Conservation (phyloP, 2,888 invertebrate genomes). For the Erebia aethiops region DNA sequence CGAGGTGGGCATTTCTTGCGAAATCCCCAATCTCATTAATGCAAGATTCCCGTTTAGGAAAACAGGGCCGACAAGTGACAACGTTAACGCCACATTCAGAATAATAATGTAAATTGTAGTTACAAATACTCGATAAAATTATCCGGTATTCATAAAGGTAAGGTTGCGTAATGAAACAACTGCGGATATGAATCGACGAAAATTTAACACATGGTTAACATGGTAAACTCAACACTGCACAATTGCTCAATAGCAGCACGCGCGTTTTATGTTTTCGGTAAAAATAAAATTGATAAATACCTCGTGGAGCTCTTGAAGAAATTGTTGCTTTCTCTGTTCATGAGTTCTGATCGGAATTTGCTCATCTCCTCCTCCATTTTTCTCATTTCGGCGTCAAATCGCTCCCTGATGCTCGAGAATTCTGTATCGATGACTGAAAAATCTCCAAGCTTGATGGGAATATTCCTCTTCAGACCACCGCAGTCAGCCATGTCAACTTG, state of each 20-base stretch:
- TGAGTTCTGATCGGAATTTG: slow-evolving; percentile 95
- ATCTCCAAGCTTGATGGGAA: slow-evolving; percentile 96
- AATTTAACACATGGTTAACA: slow-evolving; percentile 31
- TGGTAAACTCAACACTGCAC: neutral
- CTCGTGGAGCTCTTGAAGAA: slow-evolving; percentile 95
- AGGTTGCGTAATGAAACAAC: slow-evolving; percentile 41
- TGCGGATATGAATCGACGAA: slow-evolving; percentile 32
- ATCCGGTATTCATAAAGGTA: slow-evolving; percentile 30
- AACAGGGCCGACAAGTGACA: slow-evolving; percentile 63
- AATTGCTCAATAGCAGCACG: slow-evolving; percentile 8
- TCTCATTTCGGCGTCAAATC: slow-evolving; percentile 98
- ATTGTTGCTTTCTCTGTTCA: slow-evolving; percentile 95
- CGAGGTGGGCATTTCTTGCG: slow-evolving; percentile 68
- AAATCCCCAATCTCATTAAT: slow-evolving; percentile 74
- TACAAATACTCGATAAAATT: slow-evolving; percentile 45
- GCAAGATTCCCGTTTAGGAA: slow-evolving; percentile 78
- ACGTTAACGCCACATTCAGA: slow-evolving; percentile 60
- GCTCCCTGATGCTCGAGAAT: slow-evolving; percentile 97
- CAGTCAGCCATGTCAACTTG: slow-evolving; percentile 88
- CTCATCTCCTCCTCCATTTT: slow-evolving; percentile 99
- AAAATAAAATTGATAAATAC: slow-evolving; percentile 77
- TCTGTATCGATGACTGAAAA: slow-evolving; percentile 98
- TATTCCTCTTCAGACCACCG: slow-evolving; percentile 91
- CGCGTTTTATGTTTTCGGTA: slow-evolving; percentile 22
- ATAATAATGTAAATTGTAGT: slow-evolving; percentile 59